phyloP scores from a whole-genome alignment of 2,888 invertebrate species.

The Synergus gifuensis region DNA sequence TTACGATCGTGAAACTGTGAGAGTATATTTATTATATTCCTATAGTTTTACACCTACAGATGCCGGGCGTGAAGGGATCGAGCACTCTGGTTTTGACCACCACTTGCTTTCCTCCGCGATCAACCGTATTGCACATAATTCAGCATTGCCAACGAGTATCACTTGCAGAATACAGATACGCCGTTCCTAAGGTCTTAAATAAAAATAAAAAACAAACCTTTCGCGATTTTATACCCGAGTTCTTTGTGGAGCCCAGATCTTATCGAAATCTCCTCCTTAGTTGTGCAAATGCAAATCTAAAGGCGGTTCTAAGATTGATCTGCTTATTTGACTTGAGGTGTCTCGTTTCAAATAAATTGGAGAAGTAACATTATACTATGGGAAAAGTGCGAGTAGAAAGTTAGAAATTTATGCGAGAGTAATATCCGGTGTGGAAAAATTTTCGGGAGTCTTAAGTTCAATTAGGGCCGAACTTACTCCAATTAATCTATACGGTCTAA shows the following conservation, averaged over 20 bases:
- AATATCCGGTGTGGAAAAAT: neutral
- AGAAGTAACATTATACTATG: neutral
- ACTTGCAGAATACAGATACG: slow-evolving; percentile 21
- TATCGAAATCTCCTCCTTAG: slow-evolving; percentile 14
- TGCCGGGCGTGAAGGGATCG: slow-evolving; percentile 45
- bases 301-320: slow-evolving; percentile 23
- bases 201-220: neutral
- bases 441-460: no score
- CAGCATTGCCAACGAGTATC: slow-evolving; percentile 34
- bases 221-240: slow-evolving; percentile 3
- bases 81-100: slow-evolving; percentile 24
- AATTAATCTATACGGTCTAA: no score
- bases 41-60: slow-evolving; percentile 54
- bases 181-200: slow-evolving; percentile 4
- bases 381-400: slow-evolving; percentile 26
- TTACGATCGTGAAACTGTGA: slow-evolving; percentile 44
- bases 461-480: no score
- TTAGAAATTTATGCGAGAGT: neutral
- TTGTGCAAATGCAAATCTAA: slow-evolving; percentile 15
- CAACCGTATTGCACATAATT: slow-evolving; percentile 28
- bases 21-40: slow-evolving; percentile 50
- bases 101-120: slow-evolving; percentile 44
- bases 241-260: slow-evolving; percentile 9
- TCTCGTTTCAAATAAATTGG: slow-evolving; percentile 36
- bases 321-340: slow-evolving; percentile 31